Evolutionary conservation across 2,113 vertebrate species (phyloP).

Genomic region (Gymnobelideus leadbeateri): DNA sequence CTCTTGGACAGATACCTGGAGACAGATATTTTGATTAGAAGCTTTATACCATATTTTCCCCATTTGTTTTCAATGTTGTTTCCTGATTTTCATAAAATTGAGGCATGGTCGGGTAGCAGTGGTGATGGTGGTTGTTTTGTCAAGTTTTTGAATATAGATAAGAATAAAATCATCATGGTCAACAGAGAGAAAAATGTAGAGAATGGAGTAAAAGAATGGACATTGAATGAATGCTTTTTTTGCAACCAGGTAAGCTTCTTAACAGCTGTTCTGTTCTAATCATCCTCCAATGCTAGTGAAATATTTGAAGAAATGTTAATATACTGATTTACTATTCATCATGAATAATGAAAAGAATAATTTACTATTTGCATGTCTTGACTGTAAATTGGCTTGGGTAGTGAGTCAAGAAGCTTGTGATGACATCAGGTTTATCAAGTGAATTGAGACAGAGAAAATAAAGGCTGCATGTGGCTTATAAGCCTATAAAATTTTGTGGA

Average conservation of each 20-base stretch:
- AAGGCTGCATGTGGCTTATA: slow-evolving; percentile 64
- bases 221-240: slow-evolving; percentile 39
- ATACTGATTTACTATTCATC: slow-evolving; percentile 61
- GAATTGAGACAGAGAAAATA: slow-evolving; percentile 64
- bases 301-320: neutral
- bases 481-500: slow-evolving; percentile 67
- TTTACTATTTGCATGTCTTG: slow-evolving; percentile 72
- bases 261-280: slow-evolving; percentile 52
- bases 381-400: slow-evolving; percentile 18
- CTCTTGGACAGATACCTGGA: neutral
- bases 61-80: neutral
- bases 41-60: neutral
- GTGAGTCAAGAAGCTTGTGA: slow-evolving; percentile 70
- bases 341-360: slow-evolving; percentile 73
- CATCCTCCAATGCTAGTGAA: slow-evolving; percentile 51
- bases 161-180: slow-evolving; percentile 34
- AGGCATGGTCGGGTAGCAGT: neutral
- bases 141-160: slow-evolving; percentile 45
- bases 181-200: slow-evolving; percentile 38
- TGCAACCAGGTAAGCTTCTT: neutral
- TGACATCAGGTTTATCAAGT: slow-evolving; percentile 70
- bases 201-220: slow-evolving; percentile 21
- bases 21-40: slow-evolving; percentile 54
- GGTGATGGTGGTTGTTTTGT: neutral
- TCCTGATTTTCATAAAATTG: neutral